A percentile compares a stretch with the other conserved stretches of the same genome.
phyloP scores from a whole-genome alignment of 2,797 vertebrate genomes.

The Notamacropus eugenii region DNA sequence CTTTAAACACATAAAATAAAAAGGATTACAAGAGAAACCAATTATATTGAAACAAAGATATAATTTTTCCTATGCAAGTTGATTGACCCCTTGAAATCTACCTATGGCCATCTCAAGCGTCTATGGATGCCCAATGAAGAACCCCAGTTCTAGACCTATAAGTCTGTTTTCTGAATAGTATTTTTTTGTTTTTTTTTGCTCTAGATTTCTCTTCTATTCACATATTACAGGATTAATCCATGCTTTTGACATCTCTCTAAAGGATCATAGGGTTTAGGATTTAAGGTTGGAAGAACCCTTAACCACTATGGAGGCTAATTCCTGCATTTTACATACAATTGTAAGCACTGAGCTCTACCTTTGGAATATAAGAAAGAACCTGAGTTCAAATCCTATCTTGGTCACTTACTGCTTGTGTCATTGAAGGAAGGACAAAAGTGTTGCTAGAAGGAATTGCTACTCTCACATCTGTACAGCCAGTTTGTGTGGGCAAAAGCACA shows the following conservation, averaged over 20 bases:
- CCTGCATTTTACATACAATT: not conserved
- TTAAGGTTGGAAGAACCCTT: not conserved
- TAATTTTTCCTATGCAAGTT: not conserved
- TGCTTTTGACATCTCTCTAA: not conserved
- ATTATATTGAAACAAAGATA: not conserved
- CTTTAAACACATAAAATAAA: not conserved
- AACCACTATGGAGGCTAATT: not conserved
- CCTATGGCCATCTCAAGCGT: not conserved
- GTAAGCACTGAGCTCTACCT: not conserved
- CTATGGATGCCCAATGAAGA: not conserved
- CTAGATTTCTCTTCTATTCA: not conserved
- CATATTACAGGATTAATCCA: not conserved
- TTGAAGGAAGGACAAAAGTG: not conserved
- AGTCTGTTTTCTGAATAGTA: not conserved
- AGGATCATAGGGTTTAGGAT: not conserved
- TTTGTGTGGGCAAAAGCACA: constrained; percentile 26
- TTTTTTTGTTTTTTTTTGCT: not conserved
- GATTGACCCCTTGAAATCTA: not conserved
- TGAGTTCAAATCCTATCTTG: not conserved
- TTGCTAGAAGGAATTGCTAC: not conserved
- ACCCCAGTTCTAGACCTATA: not conserved
- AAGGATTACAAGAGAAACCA: not conserved
- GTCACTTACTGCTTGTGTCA: not conserved
- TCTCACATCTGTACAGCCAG: not conserved
- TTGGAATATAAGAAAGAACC: not conserved